Evolutionary conservation across 2,888 invertebrate species (phyloP).

Genomic region (Hoplodrina ambigua): DNA sequence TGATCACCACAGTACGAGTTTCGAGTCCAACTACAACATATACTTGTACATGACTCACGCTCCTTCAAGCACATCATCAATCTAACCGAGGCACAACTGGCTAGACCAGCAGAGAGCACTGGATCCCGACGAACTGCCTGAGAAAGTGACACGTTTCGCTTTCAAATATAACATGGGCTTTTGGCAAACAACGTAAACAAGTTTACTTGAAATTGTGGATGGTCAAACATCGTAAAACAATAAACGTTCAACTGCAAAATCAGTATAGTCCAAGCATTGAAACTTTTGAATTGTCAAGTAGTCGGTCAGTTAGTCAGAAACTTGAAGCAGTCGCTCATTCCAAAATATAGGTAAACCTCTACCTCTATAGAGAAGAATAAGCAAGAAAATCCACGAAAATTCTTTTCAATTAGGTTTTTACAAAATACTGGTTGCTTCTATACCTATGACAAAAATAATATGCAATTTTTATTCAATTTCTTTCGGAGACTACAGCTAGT

Average conservation of each 20-base stretch:
- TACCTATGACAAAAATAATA: neutral
- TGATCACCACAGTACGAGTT: too few species aligned
- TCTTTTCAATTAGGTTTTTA: too few species aligned
- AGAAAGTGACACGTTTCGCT: conserved; percentile 58
- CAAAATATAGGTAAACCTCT: too few species aligned
- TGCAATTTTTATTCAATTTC: neutral
- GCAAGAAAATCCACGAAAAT: too few species aligned
- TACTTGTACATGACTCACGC: conserved; percentile 8
- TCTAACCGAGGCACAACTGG: conserved; percentile 37
- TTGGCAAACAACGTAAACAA: conserved; percentile 11
- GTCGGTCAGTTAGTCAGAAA: too few species aligned
- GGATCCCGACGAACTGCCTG: conserved; percentile 4
- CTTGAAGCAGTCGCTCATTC: too few species aligned
- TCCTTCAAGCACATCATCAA: conserved; percentile 27
- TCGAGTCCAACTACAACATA: neutral
- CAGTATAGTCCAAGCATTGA: too few species aligned
- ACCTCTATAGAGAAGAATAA: too few species aligned
- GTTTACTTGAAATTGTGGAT: neutral
- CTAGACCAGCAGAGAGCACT: conserved; percentile 24
- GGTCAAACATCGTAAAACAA: neutral
- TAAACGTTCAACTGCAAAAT: neutral
- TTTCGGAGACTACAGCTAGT: too few species aligned
- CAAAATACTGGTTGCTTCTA: too few species aligned
- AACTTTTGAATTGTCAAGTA: too few species aligned
- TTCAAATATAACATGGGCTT: conserved; percentile 47